Percentiles rank a stretch among this genome's conserved stretches.
Evolutionary conservation across 2,888 invertebrate species (phyloP).

Genomic region (Hesperia comma): DNA sequence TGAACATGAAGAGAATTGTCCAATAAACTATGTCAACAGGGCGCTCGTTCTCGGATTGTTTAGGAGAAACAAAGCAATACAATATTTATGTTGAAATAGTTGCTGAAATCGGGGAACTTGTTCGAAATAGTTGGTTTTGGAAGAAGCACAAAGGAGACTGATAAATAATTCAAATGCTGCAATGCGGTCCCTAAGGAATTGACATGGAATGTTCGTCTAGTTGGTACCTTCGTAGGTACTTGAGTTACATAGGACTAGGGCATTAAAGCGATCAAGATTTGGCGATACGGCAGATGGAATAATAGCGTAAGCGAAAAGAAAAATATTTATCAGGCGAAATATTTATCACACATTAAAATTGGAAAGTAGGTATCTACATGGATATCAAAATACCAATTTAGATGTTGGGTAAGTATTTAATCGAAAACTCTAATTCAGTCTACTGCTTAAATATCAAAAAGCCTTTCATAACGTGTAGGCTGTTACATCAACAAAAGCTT

Average conservation of each 20-base stretch:
- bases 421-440: no score
- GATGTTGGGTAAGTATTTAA: no score
- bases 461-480: no score
- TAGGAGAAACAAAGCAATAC: constrained; percentile 33
- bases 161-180: constrained; percentile 80
- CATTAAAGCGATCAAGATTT: constrained; percentile 7
- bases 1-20: constrained; percentile 18
- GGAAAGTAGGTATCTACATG: no score
- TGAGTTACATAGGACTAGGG: constrained; percentile 41
- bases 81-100: constrained; percentile 39
- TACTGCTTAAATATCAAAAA: no score
- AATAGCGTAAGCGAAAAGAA: no score
- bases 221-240: constrained; percentile 38
- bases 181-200: constrained; percentile 73
- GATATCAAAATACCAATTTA: no score
- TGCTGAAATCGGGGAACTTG: constrained; percentile 43
- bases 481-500: background rate
- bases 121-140: constrained; percentile 52
- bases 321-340: no score
- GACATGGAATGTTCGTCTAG: constrained; percentile 60
- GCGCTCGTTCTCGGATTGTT: constrained; percentile 28
- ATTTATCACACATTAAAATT: no score
- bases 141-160: constrained; percentile 68
- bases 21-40: constrained; percentile 31
- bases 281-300: background rate